These are phyloP conservation scores for Gonatopus flavifemur DNA, from an alignment of 1,140 invertebrate species.

Conservation along the genomic window DNA sequence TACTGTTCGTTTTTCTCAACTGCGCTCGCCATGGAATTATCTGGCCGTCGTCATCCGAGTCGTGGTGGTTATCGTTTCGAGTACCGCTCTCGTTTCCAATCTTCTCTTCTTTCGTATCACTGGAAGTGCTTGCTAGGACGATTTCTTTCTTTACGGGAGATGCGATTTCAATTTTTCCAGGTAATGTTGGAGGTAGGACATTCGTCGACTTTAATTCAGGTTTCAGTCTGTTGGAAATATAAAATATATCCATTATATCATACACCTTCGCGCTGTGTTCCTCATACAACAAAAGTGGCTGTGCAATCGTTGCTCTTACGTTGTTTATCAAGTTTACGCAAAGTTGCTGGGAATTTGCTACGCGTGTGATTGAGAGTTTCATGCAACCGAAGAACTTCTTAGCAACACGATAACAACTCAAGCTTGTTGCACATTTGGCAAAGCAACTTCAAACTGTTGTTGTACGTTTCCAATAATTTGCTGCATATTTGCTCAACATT, in stretches of 20 bases:
- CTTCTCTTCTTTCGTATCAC: constrained; percentile 25
- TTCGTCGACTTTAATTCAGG: too few species aligned
- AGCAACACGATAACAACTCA: too few species aligned
- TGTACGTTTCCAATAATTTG: too few species aligned
- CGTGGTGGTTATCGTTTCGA: constrained; percentile 56
- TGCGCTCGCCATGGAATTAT: constrained; percentile 88
- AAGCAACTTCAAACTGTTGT: too few species aligned
- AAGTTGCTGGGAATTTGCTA: too few species aligned
- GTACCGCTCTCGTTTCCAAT: constrained; percentile 42
- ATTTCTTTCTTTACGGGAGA: constrained; percentile 20
- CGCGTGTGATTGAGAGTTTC: too few species aligned
- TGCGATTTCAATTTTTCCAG: constrained; percentile 42
- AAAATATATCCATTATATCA: background rate
- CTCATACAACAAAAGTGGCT: too few species aligned
- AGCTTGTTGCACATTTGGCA: too few species aligned
- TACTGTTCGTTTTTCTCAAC: constrained; percentile 85
- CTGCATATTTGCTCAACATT: too few species aligned
- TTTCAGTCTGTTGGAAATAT: background rate
- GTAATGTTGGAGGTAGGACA: constrained; percentile 1
- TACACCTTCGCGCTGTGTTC: background rate
- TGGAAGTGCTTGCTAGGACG: constrained; percentile 14
- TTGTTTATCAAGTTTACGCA: too few species aligned
- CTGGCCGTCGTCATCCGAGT: constrained; percentile 61
- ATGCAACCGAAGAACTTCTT: too few species aligned
- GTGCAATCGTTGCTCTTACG: too few species aligned